phyloP scores from a whole-genome alignment of 2,888 invertebrate species.

The Dione vanillae region DNA sequence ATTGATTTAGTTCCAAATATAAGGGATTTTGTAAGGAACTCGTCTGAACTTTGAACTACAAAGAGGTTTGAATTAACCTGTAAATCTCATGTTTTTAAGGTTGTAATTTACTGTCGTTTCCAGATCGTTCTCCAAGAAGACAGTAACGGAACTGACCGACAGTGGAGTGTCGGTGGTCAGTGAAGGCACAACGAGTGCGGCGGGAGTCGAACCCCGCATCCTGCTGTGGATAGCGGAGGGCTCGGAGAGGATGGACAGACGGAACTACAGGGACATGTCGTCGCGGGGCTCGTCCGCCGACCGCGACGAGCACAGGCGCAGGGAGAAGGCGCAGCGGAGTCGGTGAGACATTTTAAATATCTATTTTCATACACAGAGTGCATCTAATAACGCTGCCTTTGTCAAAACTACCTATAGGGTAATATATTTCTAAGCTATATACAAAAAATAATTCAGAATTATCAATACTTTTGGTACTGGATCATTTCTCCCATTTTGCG shows the following conservation, averaged over 20 bases:
- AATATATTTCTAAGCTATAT: too few relatives aligned
- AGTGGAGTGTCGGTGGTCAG: slow-evolving; percentile 91
- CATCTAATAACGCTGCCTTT: too few relatives aligned
- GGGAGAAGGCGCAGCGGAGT: slow-evolving; percentile 41
- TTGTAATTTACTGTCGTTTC: background rate
- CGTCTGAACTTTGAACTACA: background rate
- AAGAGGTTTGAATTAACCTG: background rate
- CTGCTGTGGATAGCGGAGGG: slow-evolving; percentile 77
- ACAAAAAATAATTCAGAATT: too few relatives aligned
- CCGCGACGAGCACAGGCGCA: slow-evolving; percentile 58
- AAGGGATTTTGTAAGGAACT: too few relatives aligned
- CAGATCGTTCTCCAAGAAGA: slow-evolving; percentile 87
- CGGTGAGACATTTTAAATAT: slow-evolving; percentile 32
- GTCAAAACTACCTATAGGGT: too few relatives aligned
- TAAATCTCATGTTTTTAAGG: too few relatives aligned
- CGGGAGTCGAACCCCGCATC: slow-evolving; percentile 64
- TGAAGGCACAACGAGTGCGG: slow-evolving; percentile 75
- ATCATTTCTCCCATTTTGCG: too few relatives aligned
- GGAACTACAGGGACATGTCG: slow-evolving; percentile 49
- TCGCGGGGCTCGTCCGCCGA: slow-evolving; percentile 63
- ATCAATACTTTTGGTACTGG: too few relatives aligned
- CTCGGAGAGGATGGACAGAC: slow-evolving; percentile 55
- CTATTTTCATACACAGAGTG: too few relatives aligned
- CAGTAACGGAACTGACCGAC: slow-evolving; percentile 89
- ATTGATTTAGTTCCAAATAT: too few relatives aligned